Base-by-base conservation (phyloP, 2,797 vertebrate genomes). In the Spondyliosoma cantharus region DNA sequence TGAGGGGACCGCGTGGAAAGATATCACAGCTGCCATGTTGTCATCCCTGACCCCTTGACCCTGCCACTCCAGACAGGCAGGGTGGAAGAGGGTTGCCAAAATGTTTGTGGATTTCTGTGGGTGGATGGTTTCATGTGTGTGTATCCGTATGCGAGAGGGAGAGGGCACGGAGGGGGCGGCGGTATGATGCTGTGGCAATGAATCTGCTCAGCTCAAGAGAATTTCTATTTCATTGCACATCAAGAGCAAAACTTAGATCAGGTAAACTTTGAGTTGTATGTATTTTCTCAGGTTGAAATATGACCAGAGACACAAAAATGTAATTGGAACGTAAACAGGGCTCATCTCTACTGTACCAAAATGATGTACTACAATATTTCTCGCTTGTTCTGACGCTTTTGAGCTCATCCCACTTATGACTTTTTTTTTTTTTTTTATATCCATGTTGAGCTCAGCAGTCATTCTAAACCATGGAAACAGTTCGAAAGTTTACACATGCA, bases 11-110 rank as follows among this genome's bases (percentile, higher is more conserved):
- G 74, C 53, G 16, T 17, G 72, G 79, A 83, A 37, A 80, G 88
- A 90, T 87, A 88, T 88, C 88, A 82, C 82, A 89, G 86, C 90
- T 91, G 90, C 88, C 89, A 88, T 90, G 93, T 93, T 94, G 93
- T 94, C 93, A 91, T 78, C 68, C 27, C 63, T 37, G 79, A 90
- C 88, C 90, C 74, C 46, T 62, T 86, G 89, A 93, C 92, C 92
- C 91, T 86, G 84, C 85, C 88, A 90, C 71, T 89, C 56, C 76
- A 87, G 71, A 74, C 78, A 65, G 90, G 71, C 82, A 67, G 78
- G 57, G 78, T 70, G 81, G 86, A 87, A 67, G 65, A 85, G 74
- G 64, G 72, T 46, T 60, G 43, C 70, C 74, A 56, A 82, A 81
- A 60, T 88, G 69, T 86, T 71, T 82, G 66, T 56, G 65, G 69